Percentiles rank a stretch among this genome's conserved stretches.
phyloP scores from a whole-genome alignment of 2,113 vertebrate species.

The Mionectes macconnelli region DNA sequence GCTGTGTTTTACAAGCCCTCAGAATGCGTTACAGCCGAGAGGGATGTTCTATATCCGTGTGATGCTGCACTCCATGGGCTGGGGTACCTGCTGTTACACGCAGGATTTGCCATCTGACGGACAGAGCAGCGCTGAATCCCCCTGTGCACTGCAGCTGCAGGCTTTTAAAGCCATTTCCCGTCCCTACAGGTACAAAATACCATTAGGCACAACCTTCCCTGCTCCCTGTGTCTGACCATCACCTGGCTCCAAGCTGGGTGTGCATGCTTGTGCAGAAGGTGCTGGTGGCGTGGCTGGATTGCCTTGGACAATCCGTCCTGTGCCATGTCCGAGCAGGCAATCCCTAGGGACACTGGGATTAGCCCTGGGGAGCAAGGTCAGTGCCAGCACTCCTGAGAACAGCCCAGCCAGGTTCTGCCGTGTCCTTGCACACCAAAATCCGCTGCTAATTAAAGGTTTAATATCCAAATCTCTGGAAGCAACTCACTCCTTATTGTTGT shows the following conservation, averaged over 20 bases:
- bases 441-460: neutral
- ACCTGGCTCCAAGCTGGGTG: neutral
- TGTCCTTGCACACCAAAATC: neutral
- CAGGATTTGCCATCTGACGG: neutral
- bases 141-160: fast-evolving
- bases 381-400: neutral
- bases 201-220: neutral
- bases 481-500: neutral
- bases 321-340: fast-evolving
- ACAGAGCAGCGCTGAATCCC: neutral
- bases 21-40: neutral
- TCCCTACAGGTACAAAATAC: neutral
- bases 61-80: neutral
- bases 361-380: neutral
- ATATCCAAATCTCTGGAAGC: neutral
- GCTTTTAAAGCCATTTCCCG: neutral
- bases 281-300: neutral
- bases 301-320: neutral
- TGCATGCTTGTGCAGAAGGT: fast-evolving
- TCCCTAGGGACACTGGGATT: neutral
- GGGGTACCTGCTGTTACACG: neutral
- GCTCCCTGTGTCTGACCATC: fast-evolving
- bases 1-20: neutral
- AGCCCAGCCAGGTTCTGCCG: neutral
- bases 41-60: fast-evolving